phyloP scores from a whole-genome alignment of 2,888 invertebrate genomes.

The Ischnura elegans region DNA sequence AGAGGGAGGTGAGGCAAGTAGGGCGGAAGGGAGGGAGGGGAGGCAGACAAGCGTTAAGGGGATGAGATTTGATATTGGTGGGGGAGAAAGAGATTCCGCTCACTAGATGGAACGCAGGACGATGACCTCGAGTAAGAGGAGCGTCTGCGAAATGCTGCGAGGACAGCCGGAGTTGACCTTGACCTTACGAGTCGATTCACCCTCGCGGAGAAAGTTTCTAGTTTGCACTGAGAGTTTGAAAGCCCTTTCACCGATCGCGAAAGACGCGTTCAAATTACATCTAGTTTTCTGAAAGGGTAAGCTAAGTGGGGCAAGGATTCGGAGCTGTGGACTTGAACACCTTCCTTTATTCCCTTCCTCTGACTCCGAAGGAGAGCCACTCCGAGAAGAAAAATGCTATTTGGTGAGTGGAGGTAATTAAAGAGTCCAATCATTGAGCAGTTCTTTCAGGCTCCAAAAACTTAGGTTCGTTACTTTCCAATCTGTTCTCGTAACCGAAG shows the following conservation, averaged over 20 bases:
- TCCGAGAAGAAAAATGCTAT: not conserved
- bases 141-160: not conserved
- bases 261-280: conserved; percentile 2
- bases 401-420: not conserved
- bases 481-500: not conserved
- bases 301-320: conserved; percentile 24
- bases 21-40: not conserved
- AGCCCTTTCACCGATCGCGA: conserved; percentile 17
- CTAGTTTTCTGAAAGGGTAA: not conserved
- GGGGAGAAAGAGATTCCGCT: not conserved
- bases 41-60: not conserved
- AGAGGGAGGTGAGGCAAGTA: not conserved
- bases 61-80: not conserved
- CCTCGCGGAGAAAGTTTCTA: conserved; percentile 44
- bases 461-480: not conserved
- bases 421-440: not conserved
- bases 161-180: conserved; percentile 41
- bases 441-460: not conserved
- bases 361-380: not conserved
- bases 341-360: not conserved
- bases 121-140: conserved; percentile 23
- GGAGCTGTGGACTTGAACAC: not conserved
- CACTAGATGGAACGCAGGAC: not conserved
- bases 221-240: not conserved
- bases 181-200: conserved; percentile 2